Evolutionary conservation across 64 coral and sea anemone species (phyloP), one percentile per base, ranked within the genome.

Genomic region (Pachyseris speciosa): DNA sequence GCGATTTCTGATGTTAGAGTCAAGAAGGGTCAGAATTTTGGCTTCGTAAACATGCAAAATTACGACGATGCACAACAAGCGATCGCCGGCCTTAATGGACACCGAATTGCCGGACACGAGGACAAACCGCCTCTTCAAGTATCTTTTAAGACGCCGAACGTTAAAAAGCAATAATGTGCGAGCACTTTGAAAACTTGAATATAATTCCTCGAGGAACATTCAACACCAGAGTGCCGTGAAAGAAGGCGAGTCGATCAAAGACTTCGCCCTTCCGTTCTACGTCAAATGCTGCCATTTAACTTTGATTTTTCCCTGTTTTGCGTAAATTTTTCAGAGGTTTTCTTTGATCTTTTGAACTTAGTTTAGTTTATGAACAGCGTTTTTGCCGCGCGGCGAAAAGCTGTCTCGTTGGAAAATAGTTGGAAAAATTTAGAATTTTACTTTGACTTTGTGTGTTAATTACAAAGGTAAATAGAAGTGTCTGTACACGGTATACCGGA

Each of bases 1-100:
- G 95, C 95, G 25, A 97, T 97, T 41, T 84, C 91, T 43, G 89
- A 97, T 87, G 87, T 97, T 48, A 72, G 89, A 85, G 83, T 97
- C 68, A 97, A 97, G 87, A 87, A 87, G 37, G 95, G 93, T 70
- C 92, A 97, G 70, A 92, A 92, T 32, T 97, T 94, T 74, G 95
- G 95, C 75, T 97, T 97, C 91, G 91, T 97, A 61, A 97, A 97
- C 80, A 97, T 97, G 95, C 79, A 80, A 49, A 97, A 83, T 83
- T 97, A 97, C 34, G 95, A 97, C 28, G 95, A 97, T 90, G 95
- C 95, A 32, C 93, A 79, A 70, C 78, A 77, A 61, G 95, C 95
- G 17, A 97, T 97, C 70, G 88, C 87, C 28, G 52, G 83, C 34
- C 87, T 97, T 16, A 85, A 97, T 66, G 87, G 92, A 61, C 77